Evolutionary conservation across 2,888 invertebrate species (phyloP).

Genomic region (Nematopogon swammerdamellus): DNA sequence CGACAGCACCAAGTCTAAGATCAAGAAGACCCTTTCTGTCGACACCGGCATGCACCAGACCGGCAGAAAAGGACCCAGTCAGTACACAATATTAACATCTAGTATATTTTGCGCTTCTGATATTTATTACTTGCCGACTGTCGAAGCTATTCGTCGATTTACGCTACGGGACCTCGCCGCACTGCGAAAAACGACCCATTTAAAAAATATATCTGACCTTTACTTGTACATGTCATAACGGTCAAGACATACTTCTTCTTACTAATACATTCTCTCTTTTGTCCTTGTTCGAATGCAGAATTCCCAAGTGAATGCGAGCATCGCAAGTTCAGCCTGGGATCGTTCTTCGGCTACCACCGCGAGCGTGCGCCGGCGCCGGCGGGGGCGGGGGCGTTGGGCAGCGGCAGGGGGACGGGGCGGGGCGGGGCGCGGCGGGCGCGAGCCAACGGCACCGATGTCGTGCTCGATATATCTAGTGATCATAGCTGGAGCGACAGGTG

Average conservation of each 20-base stretch:
- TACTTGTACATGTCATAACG: no score
- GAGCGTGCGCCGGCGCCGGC: conserved; percentile 21
- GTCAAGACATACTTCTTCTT: no score
- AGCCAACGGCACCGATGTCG: conserved; percentile 33
- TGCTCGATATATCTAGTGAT: conserved; percentile 46
- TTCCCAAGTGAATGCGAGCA: conserved; percentile 27
- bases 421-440: background rate
- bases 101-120: no score
- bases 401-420: background rate
- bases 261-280: no score
- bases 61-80: conserved; percentile 38
- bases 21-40: conserved; percentile 49
- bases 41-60: conserved; percentile 53
- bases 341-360: conserved; percentile 39
- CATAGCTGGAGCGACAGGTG: conserved; percentile 46
- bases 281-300: no score
- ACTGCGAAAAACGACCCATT: no score
- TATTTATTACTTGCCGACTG: no score
- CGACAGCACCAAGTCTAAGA: conserved; percentile 41
- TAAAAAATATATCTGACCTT: no score
- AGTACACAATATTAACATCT: conserved; percentile 13
- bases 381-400: conserved; percentile 6
- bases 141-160: no score
- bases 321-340: conserved; percentile 48
- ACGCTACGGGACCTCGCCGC: no score